Conservation (phyloP, 2,888 invertebrate species). For the Oxyscelio sp. region DNA sequence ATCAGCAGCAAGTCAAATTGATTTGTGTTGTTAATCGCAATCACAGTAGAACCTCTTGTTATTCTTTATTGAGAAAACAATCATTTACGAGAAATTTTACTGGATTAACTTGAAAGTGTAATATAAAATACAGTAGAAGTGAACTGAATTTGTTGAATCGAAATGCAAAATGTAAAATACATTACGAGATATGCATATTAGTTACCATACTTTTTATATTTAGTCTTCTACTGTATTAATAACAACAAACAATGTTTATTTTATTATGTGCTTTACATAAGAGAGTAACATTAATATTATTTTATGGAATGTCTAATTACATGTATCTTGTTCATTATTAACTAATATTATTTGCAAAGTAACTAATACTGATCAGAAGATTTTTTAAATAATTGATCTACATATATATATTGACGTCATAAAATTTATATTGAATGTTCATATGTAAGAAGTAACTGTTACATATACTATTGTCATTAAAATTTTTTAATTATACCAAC, state of each 20-base stretch:
- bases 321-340: neutral
- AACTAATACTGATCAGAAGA: neutral
- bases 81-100: neutral
- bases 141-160: too few species aligned
- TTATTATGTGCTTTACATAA: slow-evolving; percentile 5
- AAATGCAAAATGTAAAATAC: too few species aligned
- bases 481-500: too few species aligned
- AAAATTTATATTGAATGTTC: too few species aligned
- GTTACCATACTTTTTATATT: too few species aligned
- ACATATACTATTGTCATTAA: too few species aligned
- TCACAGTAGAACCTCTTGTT: slow-evolving; percentile 2
- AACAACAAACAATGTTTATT: slow-evolving; percentile 10
- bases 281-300: slow-evolving; percentile 8
- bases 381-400: too few species aligned
- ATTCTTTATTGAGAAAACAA: too few species aligned
- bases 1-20: slow-evolving; percentile 56
- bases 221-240: too few species aligned
- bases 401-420: too few species aligned
- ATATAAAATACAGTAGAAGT: neutral
- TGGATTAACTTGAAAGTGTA: slow-evolving; percentile 8
- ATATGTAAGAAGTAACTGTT: too few species aligned
- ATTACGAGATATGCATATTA: too few species aligned
- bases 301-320: slow-evolving; percentile 3
- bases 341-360: slow-evolving; percentile 2
- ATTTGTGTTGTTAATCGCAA: slow-evolving; percentile 45